Evolutionary conservation across 2,113 vertebrate species (phyloP).

Genomic region (Eidolon helvum): DNA sequence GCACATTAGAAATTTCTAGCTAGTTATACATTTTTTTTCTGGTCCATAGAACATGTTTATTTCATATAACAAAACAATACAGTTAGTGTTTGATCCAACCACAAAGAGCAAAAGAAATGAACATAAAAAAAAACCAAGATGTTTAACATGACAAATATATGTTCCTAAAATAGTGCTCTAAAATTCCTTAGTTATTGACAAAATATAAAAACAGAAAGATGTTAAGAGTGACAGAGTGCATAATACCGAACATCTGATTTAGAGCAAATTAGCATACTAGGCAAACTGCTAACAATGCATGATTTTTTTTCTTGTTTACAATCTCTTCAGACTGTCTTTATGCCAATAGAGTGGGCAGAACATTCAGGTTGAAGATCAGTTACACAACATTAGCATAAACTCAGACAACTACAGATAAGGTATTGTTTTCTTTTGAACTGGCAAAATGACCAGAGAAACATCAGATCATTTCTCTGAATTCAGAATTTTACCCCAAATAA

Average conservation of each 20-base stretch:
- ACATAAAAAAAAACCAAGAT: slow-evolving; percentile 79
- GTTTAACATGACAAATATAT: slow-evolving; percentile 74
- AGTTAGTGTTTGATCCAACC: slow-evolving; percentile 88
- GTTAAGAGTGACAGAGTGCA: slow-evolving; percentile 85
- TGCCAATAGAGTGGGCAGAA: slow-evolving; percentile 80
- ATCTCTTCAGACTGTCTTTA: slow-evolving; percentile 80
- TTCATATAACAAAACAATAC: slow-evolving; percentile 88
- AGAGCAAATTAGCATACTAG: slow-evolving; percentile 59
- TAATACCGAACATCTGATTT: slow-evolving; percentile 84
- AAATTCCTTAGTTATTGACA: slow-evolving; percentile 82
- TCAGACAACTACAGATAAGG: slow-evolving; percentile 77
- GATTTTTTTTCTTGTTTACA: slow-evolving; percentile 73
- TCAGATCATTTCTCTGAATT: slow-evolving; percentile 69
- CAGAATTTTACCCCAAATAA: slow-evolving; percentile 72
- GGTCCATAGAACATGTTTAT: slow-evolving; percentile 88
- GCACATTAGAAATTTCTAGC: not conserved
- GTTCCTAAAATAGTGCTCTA: slow-evolving; percentile 78
- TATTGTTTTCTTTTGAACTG: slow-evolving; percentile 75
- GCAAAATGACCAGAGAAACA: slow-evolving; percentile 77
- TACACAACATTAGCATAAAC: slow-evolving; percentile 82
- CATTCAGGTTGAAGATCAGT: slow-evolving; percentile 79
- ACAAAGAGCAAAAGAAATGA: slow-evolving; percentile 80
- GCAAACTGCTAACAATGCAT: slow-evolving; percentile 76
- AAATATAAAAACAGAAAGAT: slow-evolving; percentile 77
- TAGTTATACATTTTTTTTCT: slow-evolving; percentile 65